Evolutionary conservation across 2,113 vertebrate genomes (phyloP), one percentile per base, ranked within the genome.

Genomic region (Shinisaurus crocodilurus): DNA sequence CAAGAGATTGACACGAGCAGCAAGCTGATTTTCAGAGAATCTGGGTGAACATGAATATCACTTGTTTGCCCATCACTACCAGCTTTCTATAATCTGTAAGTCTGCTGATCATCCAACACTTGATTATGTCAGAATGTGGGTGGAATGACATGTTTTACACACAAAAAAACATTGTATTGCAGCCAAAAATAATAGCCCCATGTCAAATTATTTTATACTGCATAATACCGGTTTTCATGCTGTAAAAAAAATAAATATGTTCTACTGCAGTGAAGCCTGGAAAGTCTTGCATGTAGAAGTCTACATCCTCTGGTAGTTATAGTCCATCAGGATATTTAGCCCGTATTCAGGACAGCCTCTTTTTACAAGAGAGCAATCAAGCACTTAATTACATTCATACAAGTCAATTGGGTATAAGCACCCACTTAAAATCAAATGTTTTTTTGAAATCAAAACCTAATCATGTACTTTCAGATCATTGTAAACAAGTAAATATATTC

Each of bases 401-500:
- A 86, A 48, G 45, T 77, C 86, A 79, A 40, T 65, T 12, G 74
- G 40, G 79, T 79, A 67, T 88, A 88, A 88, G 40, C n/a, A 87
- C 20, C 37, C 45, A 29, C 43, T 80, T 48, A 79, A 79, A 79
- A 80, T 77, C 29, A 87, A 79, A 79, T 79, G 37, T n/a, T 87
- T 87, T 86, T 76, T 57, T 87, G 40, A 87, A 77, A 77, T 87
- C 86, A 77, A n/a, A 87, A 43, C 74, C n/a, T 65, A 65, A 45
- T 88, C n/a, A 80, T 80, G 43, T 67, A 79, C 79, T 88, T 77
- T 63, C 43, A 79, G 43, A 23, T 79, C 16, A 15, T 13, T 45
- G 40, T 79, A 50, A 79, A 80, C 60, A 88, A 65, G 43, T 48
- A 20, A 27, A 80, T 25, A 48, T 79, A 50, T 88, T 80, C 29